Percentiles rank a stretch among this genome's conserved stretches.
Evolutionary conservation across 2,113 vertebrate genomes (phyloP).

Genomic region (Hippocampus mohnikei): DNA sequence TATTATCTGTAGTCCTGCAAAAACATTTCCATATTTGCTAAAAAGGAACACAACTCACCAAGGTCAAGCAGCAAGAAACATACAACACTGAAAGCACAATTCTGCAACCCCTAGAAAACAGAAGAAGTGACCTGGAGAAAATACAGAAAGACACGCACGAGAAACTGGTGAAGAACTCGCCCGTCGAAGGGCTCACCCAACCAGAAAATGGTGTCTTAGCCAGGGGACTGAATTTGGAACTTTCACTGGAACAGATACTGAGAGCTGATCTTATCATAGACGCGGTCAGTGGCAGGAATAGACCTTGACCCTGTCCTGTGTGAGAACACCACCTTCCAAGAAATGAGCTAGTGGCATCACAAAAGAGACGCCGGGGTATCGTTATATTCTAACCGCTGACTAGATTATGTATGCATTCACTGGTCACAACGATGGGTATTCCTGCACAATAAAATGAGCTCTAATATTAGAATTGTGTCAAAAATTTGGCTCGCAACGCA

Average conservation of each 20-base stretch:
- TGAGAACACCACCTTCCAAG: not conserved
- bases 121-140: conserved; percentile 5
- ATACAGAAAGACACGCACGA: not conserved
- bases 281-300: not conserved
- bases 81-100: not conserved
- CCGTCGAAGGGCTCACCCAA: not conserved
- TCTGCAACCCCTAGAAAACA: not conserved
- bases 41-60: not conserved
- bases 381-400: not conserved
- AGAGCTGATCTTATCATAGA: conserved; percentile 2
- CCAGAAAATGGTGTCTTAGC: conserved; percentile 12
- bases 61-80: not conserved
- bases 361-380: not conserved
- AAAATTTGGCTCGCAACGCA: not conserved
- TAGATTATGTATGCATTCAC: not conserved
- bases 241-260: not conserved
- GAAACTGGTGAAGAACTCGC: not conserved
- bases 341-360: not conserved
- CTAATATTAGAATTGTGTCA: not conserved
- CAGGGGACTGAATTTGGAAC: not conserved
- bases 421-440: not conserved
- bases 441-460: not conserved
- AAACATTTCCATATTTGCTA: not conserved
- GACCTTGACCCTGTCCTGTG: not conserved
- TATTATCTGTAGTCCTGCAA: not conserved